Evolutionary conservation across 23 tunicate species (phyloP), one percentile per base, ranked within the genome.

Genomic region (Ciona savignyi): DNA sequence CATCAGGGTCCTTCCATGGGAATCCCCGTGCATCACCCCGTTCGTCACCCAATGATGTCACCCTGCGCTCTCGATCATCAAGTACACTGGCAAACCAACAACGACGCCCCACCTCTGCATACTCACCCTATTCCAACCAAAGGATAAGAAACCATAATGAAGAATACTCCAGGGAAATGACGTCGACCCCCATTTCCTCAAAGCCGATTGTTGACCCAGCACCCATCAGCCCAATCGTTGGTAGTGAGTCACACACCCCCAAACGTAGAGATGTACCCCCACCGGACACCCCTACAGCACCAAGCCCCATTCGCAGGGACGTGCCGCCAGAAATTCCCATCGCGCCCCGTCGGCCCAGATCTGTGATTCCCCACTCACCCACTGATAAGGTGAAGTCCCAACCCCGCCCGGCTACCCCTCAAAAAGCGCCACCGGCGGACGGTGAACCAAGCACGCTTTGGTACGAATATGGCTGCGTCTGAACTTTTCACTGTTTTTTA

Each of bases 391-490:
- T n/a, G 1, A 23, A 28, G 1, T 60, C 60, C 29, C 74, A 74
- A n/a, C 30, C 31, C 26, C 75, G 96, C 51, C 74, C 87, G n/a
- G 73, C 82, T 0, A 77, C 87, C 1, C 87, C 87, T 4, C 67
- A 77, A 26, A 26, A 33, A 32, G 74, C 75, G 27, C 28, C 34
- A n/a, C 35, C 83, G 3, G 81, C 77, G n/a, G 84, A 88, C 27
- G 62, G 81, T 11, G 95, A 87, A 65, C 81, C 80, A 63, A 81
- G 81, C 72, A 88, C 87, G 20, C 76, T 75, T 60, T 91, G 97
- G 97, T 91, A 63, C 60, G 97, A 91, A 65, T 91, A 91, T 69
- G 97, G 97, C 33, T 91, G 97, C 51, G 86, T 91, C 6, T 90
- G 19, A 72, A 42, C 56, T 6, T 42, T 42, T 9, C 56, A 42